Percentiles rank a stretch among this genome's conserved stretches.
Evolutionary conservation across 2,113 vertebrate species (phyloP).

Genomic region (Gasterosteus aculeatus): DNA sequence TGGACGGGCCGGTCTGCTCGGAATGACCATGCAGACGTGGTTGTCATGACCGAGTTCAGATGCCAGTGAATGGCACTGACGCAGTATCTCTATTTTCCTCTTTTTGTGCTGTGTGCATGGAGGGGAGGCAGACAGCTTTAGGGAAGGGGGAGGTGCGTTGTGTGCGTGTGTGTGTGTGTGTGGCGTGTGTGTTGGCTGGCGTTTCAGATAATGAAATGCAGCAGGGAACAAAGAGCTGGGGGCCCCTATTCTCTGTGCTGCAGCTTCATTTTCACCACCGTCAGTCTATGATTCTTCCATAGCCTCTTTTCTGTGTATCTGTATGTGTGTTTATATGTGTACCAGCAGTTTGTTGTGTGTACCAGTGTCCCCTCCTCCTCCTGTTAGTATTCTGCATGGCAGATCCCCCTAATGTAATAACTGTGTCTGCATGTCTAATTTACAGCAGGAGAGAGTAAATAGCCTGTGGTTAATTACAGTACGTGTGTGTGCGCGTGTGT

Average conservation of each 20-base stretch:
- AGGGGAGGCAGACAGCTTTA: constrained; percentile 77
- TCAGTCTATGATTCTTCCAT: constrained; percentile 80
- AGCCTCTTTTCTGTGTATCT: constrained; percentile 66
- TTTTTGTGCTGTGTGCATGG: constrained; percentile 65
- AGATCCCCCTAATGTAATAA: constrained; percentile 83
- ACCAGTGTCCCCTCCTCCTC: constrained; percentile 61
- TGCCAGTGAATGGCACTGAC: constrained; percentile 72
- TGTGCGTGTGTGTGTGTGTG: constrained; percentile 65
- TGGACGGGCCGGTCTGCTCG: constrained; percentile 33
- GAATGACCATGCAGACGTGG: constrained; percentile 70
- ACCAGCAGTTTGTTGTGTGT: constrained; percentile 65
- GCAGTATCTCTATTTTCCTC: constrained; percentile 76
- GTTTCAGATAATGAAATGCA: constrained; percentile 83
- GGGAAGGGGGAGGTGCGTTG: constrained; percentile 78
- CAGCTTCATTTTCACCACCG: constrained; percentile 79
- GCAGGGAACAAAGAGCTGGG: constrained; percentile 82
- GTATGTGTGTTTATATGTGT: constrained; percentile 73
- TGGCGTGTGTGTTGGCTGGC: constrained; percentile 77
- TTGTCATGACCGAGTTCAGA: constrained; percentile 67
- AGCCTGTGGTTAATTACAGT: constrained; percentile 84
- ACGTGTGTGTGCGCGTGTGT: constrained; percentile 52
- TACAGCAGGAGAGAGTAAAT: constrained; percentile 83
- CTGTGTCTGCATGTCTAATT: constrained; percentile 84
- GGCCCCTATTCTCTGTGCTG: constrained; percentile 80
- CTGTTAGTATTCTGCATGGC: constrained; percentile 83